Evolutionary conservation across 2,113 vertebrate genomes (phyloP).

Genomic region (Menidia beryllina): DNA sequence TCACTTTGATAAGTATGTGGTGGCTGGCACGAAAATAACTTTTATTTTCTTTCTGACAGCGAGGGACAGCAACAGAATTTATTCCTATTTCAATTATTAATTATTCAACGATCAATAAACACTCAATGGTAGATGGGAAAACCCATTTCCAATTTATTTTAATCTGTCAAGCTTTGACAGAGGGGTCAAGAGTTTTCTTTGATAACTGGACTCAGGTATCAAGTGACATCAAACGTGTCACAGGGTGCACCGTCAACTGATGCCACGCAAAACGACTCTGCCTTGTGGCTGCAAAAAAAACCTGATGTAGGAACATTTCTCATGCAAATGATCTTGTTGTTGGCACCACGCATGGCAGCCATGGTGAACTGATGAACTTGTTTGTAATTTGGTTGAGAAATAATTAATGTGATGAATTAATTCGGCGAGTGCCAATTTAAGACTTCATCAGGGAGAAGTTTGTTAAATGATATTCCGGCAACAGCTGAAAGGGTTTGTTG

Average conservation of each 20-base stretch:
- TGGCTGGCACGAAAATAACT: too few relatives aligned
- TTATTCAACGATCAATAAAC: not conserved
- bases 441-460: constrained; percentile 35
- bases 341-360: constrained; percentile 49
- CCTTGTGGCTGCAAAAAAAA: constrained; percentile 9
- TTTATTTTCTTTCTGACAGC: not conserved
- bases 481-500: constrained; percentile 17
- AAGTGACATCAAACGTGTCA: constrained; percentile 6
- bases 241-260: constrained; percentile 5
- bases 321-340: constrained; percentile 53
- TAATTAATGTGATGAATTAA: constrained; percentile 63
- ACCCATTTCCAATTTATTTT: not conserved
- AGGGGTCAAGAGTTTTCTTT: constrained; percentile 6
- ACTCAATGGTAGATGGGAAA: not conserved
- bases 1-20: too few relatives aligned
- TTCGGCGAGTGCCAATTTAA: constrained; percentile 34
- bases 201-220: not conserved
- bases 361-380: constrained; percentile 68
- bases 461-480: constrained; percentile 14
- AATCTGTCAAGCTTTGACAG: constrained; percentile 1
- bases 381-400: constrained; percentile 56
- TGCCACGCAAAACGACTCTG: constrained; percentile 10
- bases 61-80: not conserved
- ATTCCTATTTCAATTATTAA: not conserved
- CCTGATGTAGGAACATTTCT: constrained; percentile 36